Evolutionary conservation across 2,113 vertebrate genomes (phyloP).

Genomic region (Anguilla japonica): DNA sequence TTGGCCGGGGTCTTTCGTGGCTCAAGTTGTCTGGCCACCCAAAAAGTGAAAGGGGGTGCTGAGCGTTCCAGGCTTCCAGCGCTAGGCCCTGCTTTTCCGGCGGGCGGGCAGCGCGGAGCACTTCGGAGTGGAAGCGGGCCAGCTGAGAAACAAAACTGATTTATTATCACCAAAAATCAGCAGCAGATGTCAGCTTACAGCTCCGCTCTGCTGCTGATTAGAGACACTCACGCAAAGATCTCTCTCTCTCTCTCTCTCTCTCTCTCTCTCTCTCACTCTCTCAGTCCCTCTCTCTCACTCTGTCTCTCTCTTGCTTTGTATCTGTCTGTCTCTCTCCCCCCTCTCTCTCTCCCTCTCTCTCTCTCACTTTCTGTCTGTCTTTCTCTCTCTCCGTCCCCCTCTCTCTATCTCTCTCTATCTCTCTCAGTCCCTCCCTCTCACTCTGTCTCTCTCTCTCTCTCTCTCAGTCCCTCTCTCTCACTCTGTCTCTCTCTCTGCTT

Average conservation of each 20-base stretch:
- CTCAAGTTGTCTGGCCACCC: constrained; percentile 66
- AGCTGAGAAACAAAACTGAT: constrained; percentile 77
- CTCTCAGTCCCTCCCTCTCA: neutral
- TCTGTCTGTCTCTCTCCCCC: constrained; percentile 28
- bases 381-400: neutral
- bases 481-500: neutral
- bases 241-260: constrained; percentile 46
- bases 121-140: constrained; percentile 61
- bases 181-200: constrained; percentile 81
- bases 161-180: constrained; percentile 85
- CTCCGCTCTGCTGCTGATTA: constrained; percentile 82
- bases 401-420: constrained; percentile 34
- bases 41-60: constrained; percentile 54
- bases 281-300: constrained; percentile 6
- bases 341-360: neutral
- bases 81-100: constrained; percentile 57
- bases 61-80: constrained; percentile 53
- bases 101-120: constrained; percentile 52
- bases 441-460: constrained; percentile 6
- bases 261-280: constrained; percentile 13
- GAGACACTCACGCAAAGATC: constrained; percentile 76
- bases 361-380: constrained; percentile 29
- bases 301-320: neutral
- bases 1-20: constrained; percentile 62
- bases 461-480: neutral